Percentiles rank a stretch among this genome's conserved stretches.
These are phyloP conservation scores for Drosophila fungiperda DNA, from an alignment of 2,888 invertebrate species.

Conservation along the genomic window DNA sequence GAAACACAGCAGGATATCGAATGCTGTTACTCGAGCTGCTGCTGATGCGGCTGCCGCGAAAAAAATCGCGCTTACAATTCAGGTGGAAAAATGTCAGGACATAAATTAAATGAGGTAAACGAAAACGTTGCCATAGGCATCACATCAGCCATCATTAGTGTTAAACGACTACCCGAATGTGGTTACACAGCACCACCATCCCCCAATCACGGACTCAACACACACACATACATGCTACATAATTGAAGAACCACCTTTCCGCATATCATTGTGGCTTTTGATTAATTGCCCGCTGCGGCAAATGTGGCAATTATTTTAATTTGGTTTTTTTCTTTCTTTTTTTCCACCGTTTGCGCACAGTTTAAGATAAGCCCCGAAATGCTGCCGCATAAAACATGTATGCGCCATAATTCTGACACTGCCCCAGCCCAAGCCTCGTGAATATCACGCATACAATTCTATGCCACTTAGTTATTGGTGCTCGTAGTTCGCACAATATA, in stretches of 20 bases:
- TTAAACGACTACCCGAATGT: constrained; percentile 57
- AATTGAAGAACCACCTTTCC: constrained; percentile 59
- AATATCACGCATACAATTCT: neutral
- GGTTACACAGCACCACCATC: constrained; percentile 17
- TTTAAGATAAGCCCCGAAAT: constrained; percentile 65
- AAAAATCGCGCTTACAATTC: constrained; percentile 19
- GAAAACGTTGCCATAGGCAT: constrained; percentile 41
- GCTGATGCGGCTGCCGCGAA: constrained; percentile 1
- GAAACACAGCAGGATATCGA: constrained; percentile 63
- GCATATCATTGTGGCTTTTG: constrained; percentile 67
- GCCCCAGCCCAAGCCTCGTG: neutral
- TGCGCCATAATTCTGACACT: constrained; percentile 54
- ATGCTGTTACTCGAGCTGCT: neutral
- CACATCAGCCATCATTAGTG: constrained; percentile 59
- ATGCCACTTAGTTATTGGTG: constrained; percentile 11
- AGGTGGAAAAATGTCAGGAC: constrained; percentile 48
- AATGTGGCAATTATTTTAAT: constrained; percentile 81
- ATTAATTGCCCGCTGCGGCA: constrained; percentile 73
- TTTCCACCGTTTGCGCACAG: constrained; percentile 37
- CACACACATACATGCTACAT: constrained; percentile 42
- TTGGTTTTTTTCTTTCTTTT: constrained; percentile 32
- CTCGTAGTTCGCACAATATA: constrained; percentile 4
- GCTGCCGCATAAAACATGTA: constrained; percentile 63
- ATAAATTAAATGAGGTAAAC: constrained; percentile 60
- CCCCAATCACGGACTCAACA: neutral